phyloP scores from a whole-genome alignment of 2,888 invertebrate genomes.

The Acleris laterana region DNA sequence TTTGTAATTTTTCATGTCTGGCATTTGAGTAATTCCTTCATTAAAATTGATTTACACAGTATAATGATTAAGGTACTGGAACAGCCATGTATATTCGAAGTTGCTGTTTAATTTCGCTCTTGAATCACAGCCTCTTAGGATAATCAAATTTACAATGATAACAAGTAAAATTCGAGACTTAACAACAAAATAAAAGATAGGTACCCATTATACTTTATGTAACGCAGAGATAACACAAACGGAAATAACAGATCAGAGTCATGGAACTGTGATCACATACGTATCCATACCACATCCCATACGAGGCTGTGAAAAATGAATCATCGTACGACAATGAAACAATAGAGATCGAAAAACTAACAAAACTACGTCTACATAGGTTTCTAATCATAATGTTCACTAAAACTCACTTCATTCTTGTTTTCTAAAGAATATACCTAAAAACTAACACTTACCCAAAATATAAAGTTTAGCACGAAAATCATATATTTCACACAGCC shows the following conservation, averaged over 20 bases:
- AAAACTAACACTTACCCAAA: slow-evolving; percentile 89
- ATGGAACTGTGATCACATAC: background rate
- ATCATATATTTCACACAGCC: slow-evolving; percentile 95
- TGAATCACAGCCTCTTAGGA: no score
- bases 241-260: slow-evolving; percentile 28
- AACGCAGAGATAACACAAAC: slow-evolving; percentile 10
- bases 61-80: no score
- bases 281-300: slow-evolving; percentile 18
- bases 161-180: no score
- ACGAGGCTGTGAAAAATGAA: slow-evolving; percentile 29
- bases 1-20: no score
- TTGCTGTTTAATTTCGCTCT: no score
- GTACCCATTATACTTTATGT: slow-evolving; percentile 11
- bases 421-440: background rate
- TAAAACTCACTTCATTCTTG: background rate
- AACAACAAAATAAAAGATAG: slow-evolving; percentile 22
- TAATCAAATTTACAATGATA: no score
- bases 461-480: slow-evolving; percentile 94
- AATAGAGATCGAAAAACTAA: slow-evolving; percentile 16
- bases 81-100: no score
- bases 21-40: no score
- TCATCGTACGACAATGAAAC: slow-evolving; percentile 25
- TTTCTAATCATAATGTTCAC: slow-evolving; percentile 6
- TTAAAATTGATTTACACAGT: no score
- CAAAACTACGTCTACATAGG: slow-evolving; percentile 18